Evolutionary conservation across 2,888 invertebrate species (phyloP).

Genomic region (Callyntrura guangdongensis): DNA sequence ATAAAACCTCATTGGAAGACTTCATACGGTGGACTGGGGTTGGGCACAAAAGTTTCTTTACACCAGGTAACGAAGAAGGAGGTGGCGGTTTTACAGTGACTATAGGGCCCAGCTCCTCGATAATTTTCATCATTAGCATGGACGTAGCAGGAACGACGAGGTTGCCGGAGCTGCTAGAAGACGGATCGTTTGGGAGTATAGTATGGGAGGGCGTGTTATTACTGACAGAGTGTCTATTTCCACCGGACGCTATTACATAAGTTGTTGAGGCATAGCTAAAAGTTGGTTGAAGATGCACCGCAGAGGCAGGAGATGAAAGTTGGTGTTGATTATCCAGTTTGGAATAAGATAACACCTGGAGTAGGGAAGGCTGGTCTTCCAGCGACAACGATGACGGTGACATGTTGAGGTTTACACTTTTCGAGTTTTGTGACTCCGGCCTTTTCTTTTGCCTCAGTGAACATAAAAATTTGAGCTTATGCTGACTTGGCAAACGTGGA

Average conservation of each 20-base stretch:
- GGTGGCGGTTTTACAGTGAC: conserved; percentile 51
- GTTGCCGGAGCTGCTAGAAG: not conserved
- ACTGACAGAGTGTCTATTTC: conserved; percentile 30
- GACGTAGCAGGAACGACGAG: conserved; percentile 35
- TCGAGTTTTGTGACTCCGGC: conserved; percentile 39
- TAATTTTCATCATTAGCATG: conserved; percentile 74
- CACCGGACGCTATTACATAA: conserved; percentile 41
- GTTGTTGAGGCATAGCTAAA: conserved; percentile 51
- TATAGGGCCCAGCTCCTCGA: conserved; percentile 65
- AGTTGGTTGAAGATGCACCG: conserved; percentile 47
- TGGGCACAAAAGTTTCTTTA: conserved; percentile 69
- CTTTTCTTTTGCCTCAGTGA: conserved; percentile 27
- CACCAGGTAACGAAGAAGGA: conserved; percentile 49
- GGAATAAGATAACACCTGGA: conserved; percentile 72
- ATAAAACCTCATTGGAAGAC: conserved; percentile 72
- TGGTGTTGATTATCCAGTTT: conserved; percentile 69
- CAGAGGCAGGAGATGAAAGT: conserved; percentile 40
- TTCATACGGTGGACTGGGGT: conserved; percentile 53
- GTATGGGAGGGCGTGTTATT: not conserved
- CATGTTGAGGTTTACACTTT: conserved; percentile 31
- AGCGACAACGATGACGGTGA: not conserved
- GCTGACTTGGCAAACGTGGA: conserved; percentile 29
- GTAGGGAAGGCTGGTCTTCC: conserved; percentile 30
- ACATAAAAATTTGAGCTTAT: conserved; percentile 1
- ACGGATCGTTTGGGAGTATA: not conserved